phyloP scores from a whole-genome alignment of 2,797 vertebrate species.

The Aviceda cuculoides region DNA sequence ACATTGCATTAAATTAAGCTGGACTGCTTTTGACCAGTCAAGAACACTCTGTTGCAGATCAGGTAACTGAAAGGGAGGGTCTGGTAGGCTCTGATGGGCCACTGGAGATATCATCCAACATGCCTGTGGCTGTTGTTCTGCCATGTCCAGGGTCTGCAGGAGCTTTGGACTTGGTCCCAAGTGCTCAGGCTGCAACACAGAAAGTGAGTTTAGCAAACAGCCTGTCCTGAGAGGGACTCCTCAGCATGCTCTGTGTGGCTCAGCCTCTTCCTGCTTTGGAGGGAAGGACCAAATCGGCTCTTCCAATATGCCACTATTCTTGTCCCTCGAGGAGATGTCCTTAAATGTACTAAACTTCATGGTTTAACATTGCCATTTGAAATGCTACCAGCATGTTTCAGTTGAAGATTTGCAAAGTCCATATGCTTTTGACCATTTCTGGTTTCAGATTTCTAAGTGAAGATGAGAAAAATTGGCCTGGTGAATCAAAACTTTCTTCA shows the following conservation, averaged over 20 bases:
- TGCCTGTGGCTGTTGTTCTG: not conserved
- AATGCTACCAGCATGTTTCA: not conserved
- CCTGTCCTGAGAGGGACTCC: not conserved
- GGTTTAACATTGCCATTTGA: not conserved
- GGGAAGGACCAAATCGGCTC: not conserved
- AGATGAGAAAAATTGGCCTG: not conserved
- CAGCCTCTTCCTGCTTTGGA: not conserved
- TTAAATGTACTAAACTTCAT: not conserved
- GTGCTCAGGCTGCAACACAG: not conserved
- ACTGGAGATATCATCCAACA: not conserved
- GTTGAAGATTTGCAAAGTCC: not conserved
- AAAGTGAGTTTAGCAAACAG: not conserved
- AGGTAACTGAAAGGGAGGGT: not conserved
- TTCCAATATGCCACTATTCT: not conserved
- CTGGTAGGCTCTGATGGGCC: not conserved
- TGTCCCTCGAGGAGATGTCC: not conserved
- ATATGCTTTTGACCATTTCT: not conserved
- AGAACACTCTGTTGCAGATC: not conserved
- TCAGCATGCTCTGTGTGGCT: not conserved
- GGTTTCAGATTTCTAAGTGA: not conserved
- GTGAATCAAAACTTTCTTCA: not conserved
- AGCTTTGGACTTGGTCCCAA: not conserved
- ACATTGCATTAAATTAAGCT: not conserved
- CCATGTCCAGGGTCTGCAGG: fast-evolving
- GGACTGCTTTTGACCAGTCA: not conserved